A percentile compares a stretch with the other conserved stretches of the same genome.
phyloP scores from a whole-genome alignment of 2,888 invertebrate genomes.

The Craniophora ligustri region DNA sequence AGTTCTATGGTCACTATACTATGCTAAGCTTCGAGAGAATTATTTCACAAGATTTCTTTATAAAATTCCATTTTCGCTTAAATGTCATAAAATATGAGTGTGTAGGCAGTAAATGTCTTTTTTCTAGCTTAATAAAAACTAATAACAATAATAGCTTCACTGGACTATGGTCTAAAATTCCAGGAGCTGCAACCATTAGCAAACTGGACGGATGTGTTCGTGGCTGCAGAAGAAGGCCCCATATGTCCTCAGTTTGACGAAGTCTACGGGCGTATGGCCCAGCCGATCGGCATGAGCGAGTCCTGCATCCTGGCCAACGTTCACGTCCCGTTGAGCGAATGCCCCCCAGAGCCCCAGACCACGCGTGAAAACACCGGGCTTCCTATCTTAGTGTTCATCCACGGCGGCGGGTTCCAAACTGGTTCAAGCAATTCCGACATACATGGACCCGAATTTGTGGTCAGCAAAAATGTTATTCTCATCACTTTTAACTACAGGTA shows the following conservation, averaged over 20 bases:
- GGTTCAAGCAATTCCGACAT: slow-evolving; percentile 55
- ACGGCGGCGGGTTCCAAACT: slow-evolving; percentile 71
- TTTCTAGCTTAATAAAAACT: too few species aligned
- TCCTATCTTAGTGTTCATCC: slow-evolving; percentile 76
- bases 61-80: too few species aligned
- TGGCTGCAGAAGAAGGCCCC: slow-evolving; percentile 85
- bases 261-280: slow-evolving; percentile 51
- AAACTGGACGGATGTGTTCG: slow-evolving; percentile 79
- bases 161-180: not conserved
- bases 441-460: slow-evolving; percentile 64
- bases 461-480: slow-evolving; percentile 58
- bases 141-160: not conserved
- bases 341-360: not conserved
- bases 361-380: slow-evolving; percentile 34
- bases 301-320: slow-evolving; percentile 62
- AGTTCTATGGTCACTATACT: too few species aligned
- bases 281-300: slow-evolving; percentile 53
- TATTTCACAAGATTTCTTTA: too few species aligned
- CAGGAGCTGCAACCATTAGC: slow-evolving; percentile 54
- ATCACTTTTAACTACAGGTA: slow-evolving; percentile 68
- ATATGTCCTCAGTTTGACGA: slow-evolving; percentile 87
- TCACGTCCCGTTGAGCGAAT: slow-evolving; percentile 49
- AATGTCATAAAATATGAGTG: too few species aligned
- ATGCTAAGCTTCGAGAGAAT: too few species aligned
- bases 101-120: too few species aligned